A percentile compares a stretch with the other conserved stretches of the same genome.
These are phyloP conservation scores for Malurus alboscapulatus DNA, from an alignment of 2,113 vertebrate species.

Conservation along the genomic window DNA sequence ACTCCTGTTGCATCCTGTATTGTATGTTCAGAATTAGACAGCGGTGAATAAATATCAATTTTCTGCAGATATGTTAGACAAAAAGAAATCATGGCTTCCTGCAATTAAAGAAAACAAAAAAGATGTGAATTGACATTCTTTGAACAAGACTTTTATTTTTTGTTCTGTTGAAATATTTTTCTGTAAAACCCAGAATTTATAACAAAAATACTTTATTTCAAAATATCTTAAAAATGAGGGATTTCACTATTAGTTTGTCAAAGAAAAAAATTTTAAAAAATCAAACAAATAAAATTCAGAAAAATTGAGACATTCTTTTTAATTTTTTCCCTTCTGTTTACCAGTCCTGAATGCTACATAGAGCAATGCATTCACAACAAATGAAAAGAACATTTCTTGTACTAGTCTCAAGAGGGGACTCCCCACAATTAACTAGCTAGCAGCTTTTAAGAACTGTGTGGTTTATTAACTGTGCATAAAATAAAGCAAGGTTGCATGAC, in stretches of 20 bases:
- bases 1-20: neutral
- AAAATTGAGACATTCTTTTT: neutral
- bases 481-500: neutral
- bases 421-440: neutral
- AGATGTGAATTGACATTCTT: neutral
- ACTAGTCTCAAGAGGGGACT: neutral
- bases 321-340: neutral
- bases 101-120: neutral
- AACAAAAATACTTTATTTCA: neutral
- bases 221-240: neutral
- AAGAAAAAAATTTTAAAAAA: neutral
- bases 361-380: neutral
- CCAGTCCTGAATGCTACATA: neutral
- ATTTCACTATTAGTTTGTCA: neutral
- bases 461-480: neutral
- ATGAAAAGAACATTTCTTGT: neutral
- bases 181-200: neutral
- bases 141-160: neutral
- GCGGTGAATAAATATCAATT: neutral
- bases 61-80: neutral
- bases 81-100: rapidly evolving
- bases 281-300: neutral
- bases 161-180: neutral
- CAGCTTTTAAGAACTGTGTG: neutral
- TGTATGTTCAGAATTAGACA: neutral